Evolutionary conservation across 2,797 vertebrate species (phyloP).

Genomic region (Anguilla marmorata): DNA sequence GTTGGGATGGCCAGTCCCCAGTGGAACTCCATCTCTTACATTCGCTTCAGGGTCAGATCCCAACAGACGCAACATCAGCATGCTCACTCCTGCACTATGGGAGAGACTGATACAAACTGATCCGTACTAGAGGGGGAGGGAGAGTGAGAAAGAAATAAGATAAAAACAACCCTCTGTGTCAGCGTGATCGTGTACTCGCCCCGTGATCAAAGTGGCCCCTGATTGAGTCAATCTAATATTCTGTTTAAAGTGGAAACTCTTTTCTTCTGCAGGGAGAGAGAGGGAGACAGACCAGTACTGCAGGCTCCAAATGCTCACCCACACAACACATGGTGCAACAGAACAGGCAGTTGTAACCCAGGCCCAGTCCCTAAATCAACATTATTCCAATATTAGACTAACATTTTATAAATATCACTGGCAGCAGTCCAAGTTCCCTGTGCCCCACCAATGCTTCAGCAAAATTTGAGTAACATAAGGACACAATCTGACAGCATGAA

Average conservation of each 20-base stretch:
- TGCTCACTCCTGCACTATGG: neutral
- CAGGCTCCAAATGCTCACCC: constrained; percentile 3
- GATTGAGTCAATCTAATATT: constrained; percentile 25
- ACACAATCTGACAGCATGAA: neutral
- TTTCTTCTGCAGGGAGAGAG: constrained; percentile 3
- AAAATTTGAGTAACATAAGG: neutral
- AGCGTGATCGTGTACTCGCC: neutral
- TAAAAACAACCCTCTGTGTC: neutral
- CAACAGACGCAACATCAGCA: neutral
- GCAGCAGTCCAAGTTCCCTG: neutral
- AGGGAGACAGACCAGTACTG: neutral
- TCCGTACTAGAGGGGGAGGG: neutral
- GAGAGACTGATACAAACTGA: neutral
- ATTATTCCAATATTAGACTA: neutral
- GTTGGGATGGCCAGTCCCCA: neutral
- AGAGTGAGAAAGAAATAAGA: neutral
- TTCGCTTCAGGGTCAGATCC: neutral
- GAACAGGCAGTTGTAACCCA: neutral
- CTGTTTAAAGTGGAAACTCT: constrained; percentile 21
- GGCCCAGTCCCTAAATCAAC: neutral
- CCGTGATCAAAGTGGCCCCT: neutral
- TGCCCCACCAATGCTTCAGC: neutral
- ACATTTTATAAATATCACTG: neutral
- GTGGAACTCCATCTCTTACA: neutral
- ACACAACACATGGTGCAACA: neutral